Conservation (phyloP, 2,888 invertebrate species). For the Alloplasta piceator region DNA sequence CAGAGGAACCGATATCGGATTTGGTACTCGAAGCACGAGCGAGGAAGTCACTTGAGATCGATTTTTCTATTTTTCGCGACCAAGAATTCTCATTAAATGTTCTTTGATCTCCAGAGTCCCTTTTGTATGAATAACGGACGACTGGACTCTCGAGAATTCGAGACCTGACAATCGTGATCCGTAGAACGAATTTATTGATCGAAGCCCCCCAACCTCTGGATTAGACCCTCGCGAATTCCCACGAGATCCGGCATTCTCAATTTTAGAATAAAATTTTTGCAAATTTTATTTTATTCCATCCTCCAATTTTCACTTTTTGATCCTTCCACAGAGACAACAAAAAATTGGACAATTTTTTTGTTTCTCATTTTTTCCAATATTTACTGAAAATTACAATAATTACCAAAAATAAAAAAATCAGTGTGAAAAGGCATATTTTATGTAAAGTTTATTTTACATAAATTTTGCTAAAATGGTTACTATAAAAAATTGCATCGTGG, state of each 20-base stretch:
- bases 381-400: too few species aligned
- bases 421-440: too few species aligned
- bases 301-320: slow-evolving; percentile 1
- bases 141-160: slow-evolving; percentile 28
- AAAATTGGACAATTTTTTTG: neutral
- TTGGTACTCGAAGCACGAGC: neutral
- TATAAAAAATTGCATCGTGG: neutral
- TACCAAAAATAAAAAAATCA: too few species aligned
- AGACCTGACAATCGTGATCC: slow-evolving; percentile 62
- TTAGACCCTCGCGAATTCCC: slow-evolving; percentile 61
- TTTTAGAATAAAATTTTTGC: slow-evolving; percentile 44
- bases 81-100: slow-evolving; percentile 34
- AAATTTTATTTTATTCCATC: slow-evolving; percentile 2
- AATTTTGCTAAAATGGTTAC: too few species aligned
- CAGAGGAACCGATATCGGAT: too few species aligned
- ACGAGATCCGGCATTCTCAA: too few species aligned
- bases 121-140: neutral
- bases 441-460: too few species aligned
- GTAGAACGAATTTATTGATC: slow-evolving; percentile 68
- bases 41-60: neutral
- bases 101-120: slow-evolving; percentile 30
- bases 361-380: too few species aligned
- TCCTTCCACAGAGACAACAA: neutral
- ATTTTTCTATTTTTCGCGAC: slow-evolving; percentile 20
- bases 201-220: slow-evolving; percentile 48